phyloP scores from a whole-genome alignment of 2,888 invertebrate genomes.

The Ariolimax columbianus region DNA sequence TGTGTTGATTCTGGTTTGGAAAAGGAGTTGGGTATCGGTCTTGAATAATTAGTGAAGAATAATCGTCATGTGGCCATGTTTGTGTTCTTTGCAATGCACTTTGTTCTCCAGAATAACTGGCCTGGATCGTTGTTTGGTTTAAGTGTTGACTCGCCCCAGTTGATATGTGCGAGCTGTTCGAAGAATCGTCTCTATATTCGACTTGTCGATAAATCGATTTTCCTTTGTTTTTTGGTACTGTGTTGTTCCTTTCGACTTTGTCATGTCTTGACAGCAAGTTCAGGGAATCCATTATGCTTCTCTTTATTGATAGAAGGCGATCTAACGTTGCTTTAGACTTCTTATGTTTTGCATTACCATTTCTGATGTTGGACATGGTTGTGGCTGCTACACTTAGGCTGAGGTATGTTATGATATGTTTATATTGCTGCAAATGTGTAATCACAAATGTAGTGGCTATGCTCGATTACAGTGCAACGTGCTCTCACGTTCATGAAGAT shows the following conservation, averaged over 20 bases:
- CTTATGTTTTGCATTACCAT: constrained; percentile 6
- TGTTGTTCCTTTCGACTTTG: neutral
- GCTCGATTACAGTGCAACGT: no score
- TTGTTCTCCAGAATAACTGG: neutral
- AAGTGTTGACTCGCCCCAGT: neutral
- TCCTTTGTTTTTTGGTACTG: neutral
- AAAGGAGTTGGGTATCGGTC: neutral
- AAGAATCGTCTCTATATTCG: neutral
- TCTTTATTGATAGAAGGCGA: constrained; percentile 21
- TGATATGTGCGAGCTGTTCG: neutral
- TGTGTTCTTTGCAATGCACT: neutral
- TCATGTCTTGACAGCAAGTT: constrained; percentile 20
- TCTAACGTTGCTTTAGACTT: constrained; percentile 4
- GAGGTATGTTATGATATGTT: neutral
- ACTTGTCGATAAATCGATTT: neutral
- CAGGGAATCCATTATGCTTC: constrained; percentile 31
- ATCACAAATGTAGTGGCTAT: no score
- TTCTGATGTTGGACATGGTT: neutral
- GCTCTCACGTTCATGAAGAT: no score
- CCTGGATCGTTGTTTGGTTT: neutral
- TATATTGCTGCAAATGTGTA: neutral
- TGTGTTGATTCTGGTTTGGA: neutral
- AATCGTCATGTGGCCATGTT: constrained; percentile 37
- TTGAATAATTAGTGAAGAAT: neutral
- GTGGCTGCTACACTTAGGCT: neutral